Evolutionary conservation across 2,888 invertebrate genomes (phyloP).

Genomic region (Aleiodes alternator): DNA sequence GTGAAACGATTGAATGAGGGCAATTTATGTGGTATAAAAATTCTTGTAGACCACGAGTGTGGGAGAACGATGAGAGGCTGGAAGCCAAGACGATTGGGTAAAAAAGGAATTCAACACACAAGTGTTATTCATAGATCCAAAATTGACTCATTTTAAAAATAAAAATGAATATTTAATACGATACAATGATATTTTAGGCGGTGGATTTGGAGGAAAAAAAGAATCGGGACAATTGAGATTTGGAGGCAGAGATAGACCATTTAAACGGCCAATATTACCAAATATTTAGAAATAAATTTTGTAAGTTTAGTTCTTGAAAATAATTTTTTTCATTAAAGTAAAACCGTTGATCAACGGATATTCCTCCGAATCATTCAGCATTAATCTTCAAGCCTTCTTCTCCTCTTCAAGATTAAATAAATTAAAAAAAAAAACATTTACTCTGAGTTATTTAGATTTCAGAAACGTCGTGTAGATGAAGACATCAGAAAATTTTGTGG

Average conservation of each 20-base stretch:
- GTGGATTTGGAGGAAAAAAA: slow-evolving; percentile 90
- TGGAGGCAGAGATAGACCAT: slow-evolving; percentile 88
- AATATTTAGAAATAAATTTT: slow-evolving; percentile 47
- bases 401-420: background rate
- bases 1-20: slow-evolving; percentile 79
- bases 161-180: slow-evolving; percentile 24
- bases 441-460: background rate
- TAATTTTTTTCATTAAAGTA: background rate
- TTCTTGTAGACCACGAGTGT: slow-evolving; percentile 88
- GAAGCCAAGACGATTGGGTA: slow-evolving; percentile 88
- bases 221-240: slow-evolving; percentile 92
- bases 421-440: background rate
- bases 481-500: background rate
- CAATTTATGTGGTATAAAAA: slow-evolving; percentile 81
- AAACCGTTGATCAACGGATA: background rate
- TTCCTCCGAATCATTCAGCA: background rate
- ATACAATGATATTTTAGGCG: slow-evolving; percentile 76
- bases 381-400: background rate
- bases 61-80: slow-evolving; percentile 85
- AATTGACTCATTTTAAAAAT: slow-evolving; percentile 23
- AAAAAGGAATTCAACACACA: slow-evolving; percentile 24
- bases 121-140: background rate
- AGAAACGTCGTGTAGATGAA: background rate
- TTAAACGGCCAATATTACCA: slow-evolving; percentile 80
- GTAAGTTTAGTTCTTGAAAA: slow-evolving; percentile 1